Percentiles rank a stretch among this genome's conserved stretches.
Evolutionary conservation across 2,113 vertebrate species (phyloP).

Genomic region (Eurystomus gularis): DNA sequence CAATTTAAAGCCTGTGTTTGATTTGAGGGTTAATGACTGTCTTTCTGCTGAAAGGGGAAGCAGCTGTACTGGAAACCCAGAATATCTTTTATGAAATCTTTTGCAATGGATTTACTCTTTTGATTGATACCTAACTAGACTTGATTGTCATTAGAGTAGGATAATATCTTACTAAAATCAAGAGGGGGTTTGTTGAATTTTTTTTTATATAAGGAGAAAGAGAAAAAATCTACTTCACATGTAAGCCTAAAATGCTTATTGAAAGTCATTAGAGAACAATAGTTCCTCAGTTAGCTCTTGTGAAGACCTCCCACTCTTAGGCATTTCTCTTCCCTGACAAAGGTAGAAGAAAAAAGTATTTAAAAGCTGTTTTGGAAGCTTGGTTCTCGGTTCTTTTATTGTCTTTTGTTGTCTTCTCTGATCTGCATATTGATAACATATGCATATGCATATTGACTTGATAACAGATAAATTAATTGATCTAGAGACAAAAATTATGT

Average conservation of each 20-base stretch:
- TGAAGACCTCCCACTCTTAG: slow-evolving; percentile 55
- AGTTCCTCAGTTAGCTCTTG: slow-evolving; percentile 45
- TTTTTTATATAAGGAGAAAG: background rate
- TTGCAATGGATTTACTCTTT: slow-evolving; percentile 2
- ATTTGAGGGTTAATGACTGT: slow-evolving; percentile 4
- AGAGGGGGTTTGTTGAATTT: background rate
- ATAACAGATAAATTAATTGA: background rate
- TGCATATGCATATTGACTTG: no score
- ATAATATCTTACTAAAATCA: slow-evolving; percentile 13
- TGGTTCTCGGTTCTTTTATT: background rate
- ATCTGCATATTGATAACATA: slow-evolving; percentile 12
- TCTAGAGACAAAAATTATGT: background rate
- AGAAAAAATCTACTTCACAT: slow-evolving; percentile 33
- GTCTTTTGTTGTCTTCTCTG: background rate
- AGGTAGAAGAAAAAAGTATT: slow-evolving; percentile 6
- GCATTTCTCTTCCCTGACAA: slow-evolving; percentile 19
- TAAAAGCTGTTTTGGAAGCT: slow-evolving; percentile 60
- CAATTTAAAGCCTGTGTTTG: background rate
- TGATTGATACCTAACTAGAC: slow-evolving; percentile 43
- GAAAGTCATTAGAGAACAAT: slow-evolving; percentile 69
- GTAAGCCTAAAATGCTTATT: slow-evolving; percentile 58
- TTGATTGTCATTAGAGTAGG: slow-evolving; percentile 38
- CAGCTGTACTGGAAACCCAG: background rate
- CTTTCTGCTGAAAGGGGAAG: background rate
- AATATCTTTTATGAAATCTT: slow-evolving; percentile 22